phyloP scores from a whole-genome alignment of 2,797 vertebrate genomes.

The Echiichthys vipera region DNA sequence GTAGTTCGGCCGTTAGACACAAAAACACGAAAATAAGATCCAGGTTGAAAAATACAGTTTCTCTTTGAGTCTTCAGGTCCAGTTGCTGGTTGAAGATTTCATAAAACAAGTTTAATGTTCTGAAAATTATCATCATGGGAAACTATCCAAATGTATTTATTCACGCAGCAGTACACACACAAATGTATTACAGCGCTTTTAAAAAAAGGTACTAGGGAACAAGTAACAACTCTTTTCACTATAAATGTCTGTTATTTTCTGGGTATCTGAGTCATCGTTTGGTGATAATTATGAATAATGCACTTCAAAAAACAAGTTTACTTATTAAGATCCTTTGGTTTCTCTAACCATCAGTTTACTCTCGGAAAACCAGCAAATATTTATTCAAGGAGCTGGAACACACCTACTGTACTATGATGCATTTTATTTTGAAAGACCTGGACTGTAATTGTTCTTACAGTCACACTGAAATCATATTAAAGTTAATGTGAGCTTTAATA shows the following conservation, averaged over 20 bases:
- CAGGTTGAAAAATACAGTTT: too few relatives aligned
- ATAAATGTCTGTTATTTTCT: not conserved
- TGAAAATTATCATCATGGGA: not conserved
- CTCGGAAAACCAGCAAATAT: not conserved
- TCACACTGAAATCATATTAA: not conserved
- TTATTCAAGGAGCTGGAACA: not conserved
- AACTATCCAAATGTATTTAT: not conserved
- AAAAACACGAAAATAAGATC: too few relatives aligned
- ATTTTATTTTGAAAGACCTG: not conserved
- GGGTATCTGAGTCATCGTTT: not conserved
- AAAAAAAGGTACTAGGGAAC: slow-evolving; percentile 10
- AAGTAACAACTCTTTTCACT: not conserved
- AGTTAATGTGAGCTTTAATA: slow-evolving; percentile 1
- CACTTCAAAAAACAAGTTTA: not conserved
- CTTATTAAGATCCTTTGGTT: not conserved
- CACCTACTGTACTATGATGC: too few relatives aligned
- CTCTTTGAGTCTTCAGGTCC: not conserved
- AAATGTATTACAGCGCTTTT: not conserved
- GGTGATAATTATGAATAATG: not conserved
- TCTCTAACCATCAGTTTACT: not conserved
- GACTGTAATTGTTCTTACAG: not conserved
- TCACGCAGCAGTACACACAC: not conserved
- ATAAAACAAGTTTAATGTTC: not conserved
- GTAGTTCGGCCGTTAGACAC: too few relatives aligned
- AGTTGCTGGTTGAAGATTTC: not conserved